Evolutionary conservation across 2,888 invertebrate species (phyloP).

Genomic region (Heliconius erato): DNA sequence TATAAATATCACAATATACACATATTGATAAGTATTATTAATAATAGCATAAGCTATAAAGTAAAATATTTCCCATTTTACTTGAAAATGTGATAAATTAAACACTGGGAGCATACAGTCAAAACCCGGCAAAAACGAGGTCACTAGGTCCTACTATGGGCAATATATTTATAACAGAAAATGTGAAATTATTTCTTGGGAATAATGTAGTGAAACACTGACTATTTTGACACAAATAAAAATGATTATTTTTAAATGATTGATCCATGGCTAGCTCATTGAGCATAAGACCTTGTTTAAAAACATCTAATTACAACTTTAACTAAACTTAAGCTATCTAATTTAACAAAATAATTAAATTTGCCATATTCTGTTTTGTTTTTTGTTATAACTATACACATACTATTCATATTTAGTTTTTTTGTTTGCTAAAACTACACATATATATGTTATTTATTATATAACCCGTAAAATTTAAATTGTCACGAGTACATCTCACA

Average conservation of each 20-base stretch:
- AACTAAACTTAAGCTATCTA: too few relatives aligned
- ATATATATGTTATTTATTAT: background rate
- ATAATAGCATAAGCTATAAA: background rate
- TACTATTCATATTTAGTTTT: background rate
- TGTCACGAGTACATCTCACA: conserved; percentile 1
- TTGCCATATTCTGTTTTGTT: background rate
- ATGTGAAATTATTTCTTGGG: conserved; percentile 5
- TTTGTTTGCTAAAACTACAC: too few relatives aligned
- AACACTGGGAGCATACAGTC: conserved; percentile 1
- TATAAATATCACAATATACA: background rate
- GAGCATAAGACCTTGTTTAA: background rate
- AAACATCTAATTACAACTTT: background rate
- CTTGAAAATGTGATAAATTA: conserved; percentile 22
- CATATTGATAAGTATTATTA: background rate
- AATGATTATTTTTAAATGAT: background rate
- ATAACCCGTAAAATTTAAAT: conserved; percentile 5
- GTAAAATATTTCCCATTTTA: background rate
- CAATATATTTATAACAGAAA: conserved; percentile 11
- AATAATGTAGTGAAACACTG: conserved; percentile 6
- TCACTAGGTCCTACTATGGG: conserved; percentile 16
- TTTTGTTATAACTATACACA: background rate
- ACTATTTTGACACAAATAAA: background rate
- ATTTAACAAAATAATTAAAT: too few relatives aligned
- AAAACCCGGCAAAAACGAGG: background rate
- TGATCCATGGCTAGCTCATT: background rate